Percentiles rank a stretch among this genome's conserved stretches.
These are phyloP conservation scores for Dendrolimus punctatus DNA, from an alignment of 1,140 invertebrate species.

Conservation along the genomic window DNA sequence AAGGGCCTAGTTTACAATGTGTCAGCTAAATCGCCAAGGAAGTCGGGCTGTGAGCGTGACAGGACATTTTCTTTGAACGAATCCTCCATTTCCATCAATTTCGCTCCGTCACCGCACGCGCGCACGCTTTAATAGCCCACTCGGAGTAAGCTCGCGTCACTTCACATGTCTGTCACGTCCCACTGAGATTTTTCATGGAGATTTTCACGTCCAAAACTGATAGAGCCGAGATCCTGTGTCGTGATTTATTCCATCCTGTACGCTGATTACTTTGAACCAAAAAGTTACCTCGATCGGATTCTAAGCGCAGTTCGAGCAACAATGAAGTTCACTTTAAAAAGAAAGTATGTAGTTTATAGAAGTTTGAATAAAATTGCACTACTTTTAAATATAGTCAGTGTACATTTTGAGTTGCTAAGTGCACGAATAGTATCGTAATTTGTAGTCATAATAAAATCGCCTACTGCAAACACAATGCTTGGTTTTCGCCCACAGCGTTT, in stretches of 20 bases:
- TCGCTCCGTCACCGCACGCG: constrained; percentile 40
- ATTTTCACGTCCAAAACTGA: constrained; percentile 39
- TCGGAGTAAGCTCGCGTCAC: constrained; percentile 13
- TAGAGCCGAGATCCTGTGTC: constrained; percentile 24
- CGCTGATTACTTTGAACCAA: no score
- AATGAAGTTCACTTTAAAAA: no score
- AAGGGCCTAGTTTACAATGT: constrained; percentile 4
- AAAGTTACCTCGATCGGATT: no score
- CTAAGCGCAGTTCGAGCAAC: no score
- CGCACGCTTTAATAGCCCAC: constrained; percentile 36
- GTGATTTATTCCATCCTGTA: constrained; percentile 22
- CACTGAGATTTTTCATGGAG: constrained; percentile 38
- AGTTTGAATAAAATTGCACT: no score
- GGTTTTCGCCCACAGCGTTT: no score
- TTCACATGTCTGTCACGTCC: constrained; percentile 41
- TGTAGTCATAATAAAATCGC: no score
- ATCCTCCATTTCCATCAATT: constrained; percentile 37
- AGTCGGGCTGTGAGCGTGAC: constrained; percentile 32
- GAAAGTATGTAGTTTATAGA: no score
- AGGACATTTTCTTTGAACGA: constrained; percentile 39
- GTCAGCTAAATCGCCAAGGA: constrained; percentile 11
- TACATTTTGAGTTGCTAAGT: no score
- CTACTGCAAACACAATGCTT: no score
- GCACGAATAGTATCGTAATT: no score
- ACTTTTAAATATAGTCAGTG: no score